Conservation (phyloP, 2,113 vertebrate species). For the Pelmatolapia mariae region DNA sequence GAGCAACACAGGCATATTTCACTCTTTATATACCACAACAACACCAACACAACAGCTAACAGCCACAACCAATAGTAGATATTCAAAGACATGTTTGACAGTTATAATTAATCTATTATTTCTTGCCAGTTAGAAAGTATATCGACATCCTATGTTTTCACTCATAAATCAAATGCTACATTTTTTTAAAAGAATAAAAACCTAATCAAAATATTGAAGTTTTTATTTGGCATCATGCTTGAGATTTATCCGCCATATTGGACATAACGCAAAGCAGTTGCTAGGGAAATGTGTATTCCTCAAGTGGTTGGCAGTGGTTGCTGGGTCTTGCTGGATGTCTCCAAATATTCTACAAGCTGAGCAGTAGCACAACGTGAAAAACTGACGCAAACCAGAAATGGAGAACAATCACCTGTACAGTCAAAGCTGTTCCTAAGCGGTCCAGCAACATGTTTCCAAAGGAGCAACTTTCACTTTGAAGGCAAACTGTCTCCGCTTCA, state of each 20-base stretch:
- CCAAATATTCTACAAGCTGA: background rate
- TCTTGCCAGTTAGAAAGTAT: background rate
- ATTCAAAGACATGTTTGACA: background rate
- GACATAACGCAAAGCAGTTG: background rate
- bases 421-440: background rate
- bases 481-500: background rate
- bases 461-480: background rate
- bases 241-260: background rate
- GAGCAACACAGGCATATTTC: background rate
- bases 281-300: background rate
- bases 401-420: background rate
- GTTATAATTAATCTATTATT: background rate
- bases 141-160: background rate
- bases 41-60: background rate
- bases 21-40: background rate
- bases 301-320: background rate
- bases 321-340: background rate
- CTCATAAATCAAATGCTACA: background rate
- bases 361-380: fast-evolving
- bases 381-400: background rate
- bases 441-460: background rate
- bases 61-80: background rate
- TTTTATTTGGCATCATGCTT: background rate
- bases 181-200: background rate
- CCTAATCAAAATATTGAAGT: background rate